Conservation (phyloP, 2,888 invertebrate genomes). For the Scotopteryx bipunctaria region DNA sequence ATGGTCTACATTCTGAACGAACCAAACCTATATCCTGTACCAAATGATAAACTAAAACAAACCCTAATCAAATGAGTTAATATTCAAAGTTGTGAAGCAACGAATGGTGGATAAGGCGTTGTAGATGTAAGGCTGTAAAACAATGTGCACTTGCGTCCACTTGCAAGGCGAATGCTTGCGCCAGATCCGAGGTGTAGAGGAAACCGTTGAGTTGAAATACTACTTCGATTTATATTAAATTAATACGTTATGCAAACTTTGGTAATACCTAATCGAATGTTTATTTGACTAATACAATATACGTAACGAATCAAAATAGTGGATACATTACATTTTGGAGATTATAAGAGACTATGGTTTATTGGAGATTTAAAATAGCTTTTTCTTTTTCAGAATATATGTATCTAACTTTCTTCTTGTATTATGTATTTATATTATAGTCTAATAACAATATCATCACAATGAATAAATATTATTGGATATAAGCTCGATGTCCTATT, state of each 20-base stretch:
- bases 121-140: constrained; percentile 44
- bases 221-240: constrained; percentile 17
- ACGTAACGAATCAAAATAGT: no score
- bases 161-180: constrained; percentile 68
- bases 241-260: no score
- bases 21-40: constrained; percentile 30
- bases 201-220: constrained; percentile 48
- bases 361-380: background rate
- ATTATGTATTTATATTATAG: no score
- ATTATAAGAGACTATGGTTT: no score
- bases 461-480: no score
- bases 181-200: constrained; percentile 68
- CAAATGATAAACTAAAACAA: constrained; percentile 24
- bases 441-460: no score
- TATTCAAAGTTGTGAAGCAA: constrained; percentile 25
- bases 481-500: no score
- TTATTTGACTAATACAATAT: no score
- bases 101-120: constrained; percentile 33
- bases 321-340: no score
- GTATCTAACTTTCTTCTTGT: no score
- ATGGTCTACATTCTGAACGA: constrained; percentile 42
- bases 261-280: no score
- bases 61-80: constrained; percentile 34
- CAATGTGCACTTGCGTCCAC: constrained; percentile 76
- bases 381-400: no score